Evolutionary conservation across 1,140 invertebrate genomes (phyloP), one percentile per base, ranked within the genome.

Genomic region (Palaemon carinicauda): DNA sequence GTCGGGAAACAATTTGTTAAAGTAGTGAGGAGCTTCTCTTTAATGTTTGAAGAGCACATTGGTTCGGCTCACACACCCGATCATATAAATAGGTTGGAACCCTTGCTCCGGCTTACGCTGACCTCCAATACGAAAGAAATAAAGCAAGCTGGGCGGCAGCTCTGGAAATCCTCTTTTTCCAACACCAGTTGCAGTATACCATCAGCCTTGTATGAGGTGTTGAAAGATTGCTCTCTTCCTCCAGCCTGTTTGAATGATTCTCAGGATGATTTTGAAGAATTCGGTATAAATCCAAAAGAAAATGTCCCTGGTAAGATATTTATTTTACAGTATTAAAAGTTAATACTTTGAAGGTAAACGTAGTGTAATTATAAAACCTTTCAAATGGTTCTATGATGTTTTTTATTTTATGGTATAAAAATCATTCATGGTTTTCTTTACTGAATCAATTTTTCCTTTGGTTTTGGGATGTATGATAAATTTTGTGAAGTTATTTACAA

Each of bases 1-100:
- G 77, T 80, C 21, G 87, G 85, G 74, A 56, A 52, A 54, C 53
- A 56, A 56, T 81, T 81, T 53, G 53, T 88, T n/a, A 9, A 14
- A 17, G 80, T 85, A 53, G 75, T 82, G 33, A 81, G 71, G 21
- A 29, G 33, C 31, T 88, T 80, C 50, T 53, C 50, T 27, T 17
- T 29, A 33, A 65, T 88, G 12, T 24, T 88, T 27, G 60, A 81
- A 24, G 52, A 27, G 1, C 79, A 80, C 19, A 52, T 84, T 75
- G 79, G 75, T 1, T 53, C 52, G 17, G 75, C 53, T 24, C 29
- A 60, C n/a, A 51, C 75, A 19, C 19, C 54, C 21, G 87, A 88
- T 17, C 60, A 81, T 17, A 54, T 88, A 9, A 77, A 19, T 21
- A 53, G 14, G 19, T 19, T 88, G 4, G 74, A 53, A 21, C 82